phyloP scores from a whole-genome alignment of 2,113 vertebrate genomes.

The Percopsis transmontana region DNA sequence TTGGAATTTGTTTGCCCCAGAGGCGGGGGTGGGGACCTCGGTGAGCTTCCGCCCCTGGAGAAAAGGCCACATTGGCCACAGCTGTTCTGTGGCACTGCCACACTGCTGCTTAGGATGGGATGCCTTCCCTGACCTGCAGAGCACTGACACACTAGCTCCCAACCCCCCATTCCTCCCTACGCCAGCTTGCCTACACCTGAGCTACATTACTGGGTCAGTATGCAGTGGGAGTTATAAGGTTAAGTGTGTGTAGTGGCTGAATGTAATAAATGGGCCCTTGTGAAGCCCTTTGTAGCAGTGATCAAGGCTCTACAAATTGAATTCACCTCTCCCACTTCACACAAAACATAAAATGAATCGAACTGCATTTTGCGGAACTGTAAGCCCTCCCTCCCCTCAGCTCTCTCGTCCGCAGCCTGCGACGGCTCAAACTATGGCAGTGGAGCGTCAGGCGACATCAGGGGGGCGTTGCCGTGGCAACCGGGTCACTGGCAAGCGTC shows the following conservation, averaged over 20 bases:
- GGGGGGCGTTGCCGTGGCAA: constrained; percentile 72
- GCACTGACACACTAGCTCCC: no score
- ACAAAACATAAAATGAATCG: no score
- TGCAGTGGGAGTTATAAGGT: no score
- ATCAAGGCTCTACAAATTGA: no score
- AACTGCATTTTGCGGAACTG: no score
- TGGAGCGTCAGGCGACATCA: constrained; percentile 61
- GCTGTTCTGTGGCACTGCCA: constrained; percentile 62
- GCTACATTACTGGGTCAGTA: no score
- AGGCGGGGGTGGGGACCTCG: constrained; percentile 4
- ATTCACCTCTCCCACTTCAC: no score
- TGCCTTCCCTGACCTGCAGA: constrained; percentile 51
- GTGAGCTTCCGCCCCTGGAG: constrained; percentile 60
- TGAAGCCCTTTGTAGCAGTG: no score
- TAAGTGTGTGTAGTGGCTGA: no score
- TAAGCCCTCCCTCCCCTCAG: background rate
- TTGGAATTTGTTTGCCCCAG: constrained; percentile 67
- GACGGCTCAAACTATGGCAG: constrained; percentile 48
- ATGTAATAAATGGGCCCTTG: no score
- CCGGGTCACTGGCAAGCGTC: constrained; percentile 69
- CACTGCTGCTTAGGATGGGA: constrained; percentile 48
- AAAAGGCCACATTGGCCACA: constrained; percentile 56
- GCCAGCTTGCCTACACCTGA: constrained; percentile 13
- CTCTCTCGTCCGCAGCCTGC: constrained; percentile 24
- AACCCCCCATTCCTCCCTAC: no score